Conservation (phyloP, 2,797 vertebrate species). For the Hydrophis major region DNA sequence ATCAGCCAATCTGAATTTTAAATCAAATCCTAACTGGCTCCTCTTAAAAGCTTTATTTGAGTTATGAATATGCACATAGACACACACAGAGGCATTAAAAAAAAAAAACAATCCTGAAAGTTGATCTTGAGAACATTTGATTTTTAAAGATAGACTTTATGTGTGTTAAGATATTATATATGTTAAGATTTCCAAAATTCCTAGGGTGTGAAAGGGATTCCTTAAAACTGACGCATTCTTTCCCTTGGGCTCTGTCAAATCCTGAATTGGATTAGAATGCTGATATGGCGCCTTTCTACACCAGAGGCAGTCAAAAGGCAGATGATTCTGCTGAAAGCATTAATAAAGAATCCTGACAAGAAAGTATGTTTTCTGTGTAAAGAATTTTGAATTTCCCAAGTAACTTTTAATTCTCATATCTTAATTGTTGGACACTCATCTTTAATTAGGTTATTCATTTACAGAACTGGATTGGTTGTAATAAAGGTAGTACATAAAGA, state of each 20-base stretch:
- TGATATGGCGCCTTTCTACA: slow-evolving; percentile 46
- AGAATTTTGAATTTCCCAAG: slow-evolving; percentile 42
- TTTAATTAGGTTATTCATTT: slow-evolving; percentile 10
- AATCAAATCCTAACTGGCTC: slow-evolving; percentile 29
- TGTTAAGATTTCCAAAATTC: slow-evolving; percentile 58
- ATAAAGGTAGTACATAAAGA: background rate
- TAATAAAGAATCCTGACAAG: slow-evolving; percentile 32
- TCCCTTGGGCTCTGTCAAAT: slow-evolving; percentile 58
- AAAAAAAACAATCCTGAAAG: slow-evolving; percentile 34
- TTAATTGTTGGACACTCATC: slow-evolving; percentile 28
- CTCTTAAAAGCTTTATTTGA: slow-evolving; percentile 37
- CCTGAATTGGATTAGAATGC: slow-evolving; percentile 46
- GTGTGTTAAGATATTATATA: slow-evolving; percentile 52
- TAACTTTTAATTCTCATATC: slow-evolving; percentile 36
- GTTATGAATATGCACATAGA: background rate
- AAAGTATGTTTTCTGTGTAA: slow-evolving; percentile 48
- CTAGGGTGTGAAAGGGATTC: slow-evolving; percentile 60
- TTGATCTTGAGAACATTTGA: slow-evolving; percentile 54
- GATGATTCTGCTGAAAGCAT: slow-evolving; percentile 57
- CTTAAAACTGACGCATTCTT: slow-evolving; percentile 56
- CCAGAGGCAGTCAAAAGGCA: slow-evolving; percentile 44
- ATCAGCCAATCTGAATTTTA: slow-evolving; percentile 26
- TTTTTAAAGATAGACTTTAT: slow-evolving; percentile 49
- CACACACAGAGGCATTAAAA: background rate
- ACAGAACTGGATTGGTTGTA: background rate